Evolutionary conservation across 2,888 invertebrate genomes (phyloP).

Genomic region (Ptilodon capucinus): DNA sequence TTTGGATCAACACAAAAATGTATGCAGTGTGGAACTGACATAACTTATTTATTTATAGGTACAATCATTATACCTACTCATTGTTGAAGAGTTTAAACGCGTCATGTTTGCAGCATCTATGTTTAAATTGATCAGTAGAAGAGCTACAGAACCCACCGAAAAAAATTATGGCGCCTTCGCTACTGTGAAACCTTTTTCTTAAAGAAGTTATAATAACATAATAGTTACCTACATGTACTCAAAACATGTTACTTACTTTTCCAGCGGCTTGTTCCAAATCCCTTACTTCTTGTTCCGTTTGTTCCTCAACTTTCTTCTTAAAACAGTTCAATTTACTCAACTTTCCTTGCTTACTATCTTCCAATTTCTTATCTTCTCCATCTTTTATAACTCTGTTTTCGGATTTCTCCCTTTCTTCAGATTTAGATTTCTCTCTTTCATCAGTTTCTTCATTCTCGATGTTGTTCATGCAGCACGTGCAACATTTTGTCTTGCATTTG

Average conservation of each 20-base stretch:
- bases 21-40: too few species aligned
- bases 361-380: conserved; percentile 13
- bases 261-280: conserved; percentile 66
- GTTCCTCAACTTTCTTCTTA: conserved; percentile 67
- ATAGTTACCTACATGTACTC: too few species aligned
- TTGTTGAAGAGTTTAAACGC: too few species aligned
- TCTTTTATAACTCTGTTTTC: conserved; percentile 10
- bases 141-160: too few species aligned
- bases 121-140: too few species aligned
- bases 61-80: too few species aligned
- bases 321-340: conserved; percentile 65
- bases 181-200: too few species aligned
- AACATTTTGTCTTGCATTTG: conserved; percentile 72
- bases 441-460: conserved; percentile 48
- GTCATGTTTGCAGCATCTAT: too few species aligned
- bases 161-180: too few species aligned
- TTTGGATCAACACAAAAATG: too few species aligned
- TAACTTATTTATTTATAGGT: too few species aligned
- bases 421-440: conserved; percentile 8
- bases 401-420: conserved; percentile 20
- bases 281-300: conserved; percentile 44
- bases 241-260: conserved; percentile 54
- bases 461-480: conserved; percentile 72
- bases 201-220: too few species aligned
- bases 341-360: conserved; percentile 43